A percentile compares a stretch with the other conserved stretches of the same genome.
phyloP scores from a whole-genome alignment of 2,113 vertebrate species.

The Calyptommatus sinebrachiatus region DNA sequence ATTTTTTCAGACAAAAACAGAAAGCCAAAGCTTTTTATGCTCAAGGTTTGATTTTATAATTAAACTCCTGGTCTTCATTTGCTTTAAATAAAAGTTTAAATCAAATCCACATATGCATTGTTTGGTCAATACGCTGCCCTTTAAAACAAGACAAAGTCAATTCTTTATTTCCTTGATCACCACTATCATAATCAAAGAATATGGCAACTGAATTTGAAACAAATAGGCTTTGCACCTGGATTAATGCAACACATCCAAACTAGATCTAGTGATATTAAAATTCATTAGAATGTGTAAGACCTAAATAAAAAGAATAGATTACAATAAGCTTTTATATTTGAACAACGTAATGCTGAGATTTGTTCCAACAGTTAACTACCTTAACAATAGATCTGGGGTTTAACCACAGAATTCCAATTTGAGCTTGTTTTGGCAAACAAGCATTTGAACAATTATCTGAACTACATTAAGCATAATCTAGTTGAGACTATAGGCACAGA shows the following conservation, averaged over 20 bases:
- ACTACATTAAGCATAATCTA: not conserved
- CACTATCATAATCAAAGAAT: conserved; percentile 59
- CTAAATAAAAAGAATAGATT: not conserved
- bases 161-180: conserved; percentile 62
- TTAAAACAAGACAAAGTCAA: conserved; percentile 59
- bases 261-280: not conserved
- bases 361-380: not conserved
- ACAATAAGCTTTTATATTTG: not conserved
- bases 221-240: conserved; percentile 42
- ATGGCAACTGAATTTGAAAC: conserved; percentile 48
- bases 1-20: conserved; percentile 64
- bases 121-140: conserved; percentile 70
- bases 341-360: not conserved
- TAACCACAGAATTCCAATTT: conserved; percentile 1
- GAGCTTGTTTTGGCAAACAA: not conserved
- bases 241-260: conserved; percentile 48
- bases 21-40: conserved; percentile 66
- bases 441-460: not conserved
- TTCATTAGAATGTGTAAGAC: not conserved
- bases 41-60: conserved; percentile 79
- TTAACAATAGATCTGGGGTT: not conserved
- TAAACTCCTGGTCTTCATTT: conserved; percentile 66
- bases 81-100: conserved; percentile 71
- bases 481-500: not conserved
- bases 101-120: conserved; percentile 72